These are phyloP conservation scores for Schizothorax lantsangensis DNA, from an alignment of 2,797 vertebrate species.

Conservation along the genomic window DNA sequence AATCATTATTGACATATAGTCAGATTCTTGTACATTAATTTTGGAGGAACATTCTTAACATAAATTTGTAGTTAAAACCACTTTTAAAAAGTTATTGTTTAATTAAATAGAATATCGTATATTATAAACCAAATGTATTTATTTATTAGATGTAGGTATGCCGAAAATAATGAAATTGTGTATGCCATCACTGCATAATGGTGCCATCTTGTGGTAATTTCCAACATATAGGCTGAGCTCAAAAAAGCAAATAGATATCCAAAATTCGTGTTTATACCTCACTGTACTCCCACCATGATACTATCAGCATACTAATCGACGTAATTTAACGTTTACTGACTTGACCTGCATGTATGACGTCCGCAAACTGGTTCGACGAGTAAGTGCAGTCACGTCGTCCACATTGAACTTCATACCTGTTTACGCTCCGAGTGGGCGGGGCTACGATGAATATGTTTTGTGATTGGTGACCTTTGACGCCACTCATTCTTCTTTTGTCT, in stretches of 20 bases:
- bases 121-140: neutral
- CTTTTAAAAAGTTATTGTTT: neutral
- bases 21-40: neutral
- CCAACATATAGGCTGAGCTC: neutral
- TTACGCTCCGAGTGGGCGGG: slow-evolving; percentile 19
- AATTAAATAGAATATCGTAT: neutral
- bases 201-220: slow-evolving; percentile 76
- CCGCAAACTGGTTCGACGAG: slow-evolving; percentile 10
- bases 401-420: slow-evolving; percentile 38
- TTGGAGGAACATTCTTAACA: neutral
- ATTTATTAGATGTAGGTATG: neutral
- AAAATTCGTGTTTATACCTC: neutral
- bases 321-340: neutral
- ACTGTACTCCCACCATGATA: neutral
- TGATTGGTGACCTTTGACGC: slow-evolving; percentile 65
- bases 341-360: slow-evolving; percentile 54
- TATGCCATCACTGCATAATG: slow-evolving; percentile 61
- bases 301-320: neutral
- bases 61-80: neutral
- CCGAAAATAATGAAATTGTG: neutral
- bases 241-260: neutral
- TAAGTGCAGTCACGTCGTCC: neutral
- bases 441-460: neutral
- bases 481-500: slow-evolving; percentile 53
- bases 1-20: neutral